Evolutionary conservation across 1,140 invertebrate species (phyloP), one percentile per base, ranked within the genome.

Genomic region (Argopecten irradians): DNA sequence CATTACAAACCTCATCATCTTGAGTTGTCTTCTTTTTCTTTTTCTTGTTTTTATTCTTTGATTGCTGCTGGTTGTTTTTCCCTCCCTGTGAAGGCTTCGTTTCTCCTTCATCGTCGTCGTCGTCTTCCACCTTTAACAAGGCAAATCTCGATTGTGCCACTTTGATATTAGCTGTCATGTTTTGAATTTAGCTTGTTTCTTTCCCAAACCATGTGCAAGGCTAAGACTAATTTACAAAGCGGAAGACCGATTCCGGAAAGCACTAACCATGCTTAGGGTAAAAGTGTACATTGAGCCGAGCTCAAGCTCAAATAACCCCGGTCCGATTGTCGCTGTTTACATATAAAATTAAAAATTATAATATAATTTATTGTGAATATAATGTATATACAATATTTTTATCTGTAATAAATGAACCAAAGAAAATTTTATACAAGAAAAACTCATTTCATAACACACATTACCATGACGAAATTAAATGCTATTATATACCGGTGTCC

Each of bases 111-210:
- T 91, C 88, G 28, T 93, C 91, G 34, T 92, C 92, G 32, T 93
- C 92, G 84, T 92, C 92, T 87, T 93, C 92, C 33, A 93, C 90
- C 89, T 92, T 91, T n/a, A 93, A 87, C 0, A 89, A 87, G 46
- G 92, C 90, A 90, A 93, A 93, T 88, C 92, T 90, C 22, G 91
- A 91, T 33, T 87, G 90, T 22, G 87, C 82, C 83, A 90, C 89
- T 86, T 86, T 86, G 14, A 71, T 71, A 71, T 71, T 71, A 71
- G 55, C 55, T 71, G 55, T 71, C 55, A 71, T 71, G 55, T 71
- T 71, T 71, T 71, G 55, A 71, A 71, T 71, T 28, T 71, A n/a
- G n/a, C 11, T 3, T 71, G 28, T 71, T 28, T 71, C 55, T 71
- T 71, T n/a, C 55, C 8, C 22, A 71, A 39, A 71, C 22, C 55